Conservation (phyloP, 2,888 invertebrate genomes). For the Neocrepidodera transversa region DNA sequence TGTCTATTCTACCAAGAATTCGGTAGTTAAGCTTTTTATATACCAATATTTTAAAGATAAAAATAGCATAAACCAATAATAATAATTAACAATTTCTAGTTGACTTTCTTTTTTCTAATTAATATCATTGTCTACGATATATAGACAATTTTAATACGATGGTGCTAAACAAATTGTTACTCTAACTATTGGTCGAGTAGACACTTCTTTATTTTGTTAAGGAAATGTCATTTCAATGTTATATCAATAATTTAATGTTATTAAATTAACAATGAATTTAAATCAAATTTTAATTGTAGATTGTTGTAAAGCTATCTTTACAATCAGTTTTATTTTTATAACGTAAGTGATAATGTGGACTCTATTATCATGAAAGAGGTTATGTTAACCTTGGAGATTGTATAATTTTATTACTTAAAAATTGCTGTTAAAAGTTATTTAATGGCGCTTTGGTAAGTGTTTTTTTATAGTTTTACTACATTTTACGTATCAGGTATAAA, state of each 20-base stretch:
- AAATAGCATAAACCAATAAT: no score
- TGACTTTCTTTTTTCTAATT: no score
- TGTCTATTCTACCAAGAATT: no score
- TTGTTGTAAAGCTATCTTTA: not conserved
- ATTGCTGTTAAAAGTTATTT: not conserved
- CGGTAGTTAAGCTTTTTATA: no score
- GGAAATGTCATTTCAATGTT: conserved; percentile 11
- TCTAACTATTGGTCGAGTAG: no score
- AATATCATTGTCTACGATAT: no score
- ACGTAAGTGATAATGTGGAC: not conserved
- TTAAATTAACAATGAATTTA: conserved; percentile 3
- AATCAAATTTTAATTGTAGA: not conserved
- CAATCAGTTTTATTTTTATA: not conserved
- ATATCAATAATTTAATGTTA: conserved; percentile 11
- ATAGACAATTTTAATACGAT: no score
- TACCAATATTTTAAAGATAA: no score
- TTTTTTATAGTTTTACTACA: not conserved
- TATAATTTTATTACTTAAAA: not conserved
- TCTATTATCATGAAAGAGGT: not conserved
- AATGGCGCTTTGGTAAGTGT: not conserved
- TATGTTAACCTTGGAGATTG: not conserved
- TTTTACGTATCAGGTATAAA: no score
- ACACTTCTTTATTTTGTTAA: no score
- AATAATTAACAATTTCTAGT: no score
- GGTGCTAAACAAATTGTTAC: no score